Base-by-base conservation (phyloP, 2,113 vertebrate species). In the Nerophis ophidion region DNA sequence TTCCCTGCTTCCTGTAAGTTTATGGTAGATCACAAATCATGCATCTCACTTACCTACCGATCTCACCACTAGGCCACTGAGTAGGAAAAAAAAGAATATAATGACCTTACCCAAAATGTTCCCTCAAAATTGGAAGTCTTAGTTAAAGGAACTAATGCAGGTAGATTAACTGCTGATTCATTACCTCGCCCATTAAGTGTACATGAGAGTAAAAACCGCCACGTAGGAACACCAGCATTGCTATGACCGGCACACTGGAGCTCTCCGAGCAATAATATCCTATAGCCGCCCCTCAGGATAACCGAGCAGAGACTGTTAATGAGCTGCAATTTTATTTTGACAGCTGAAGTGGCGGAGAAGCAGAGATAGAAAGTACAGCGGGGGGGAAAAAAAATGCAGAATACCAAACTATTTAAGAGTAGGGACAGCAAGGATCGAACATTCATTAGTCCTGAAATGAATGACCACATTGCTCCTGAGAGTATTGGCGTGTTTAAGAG, bases 331-430 rank as follows among this genome's bases (percentile, higher is more conserved):
- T 69, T 75, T 44, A 72, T 65, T 61, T 63, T 65, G 74, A 68
- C 75, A 75, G 76, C 48, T 63, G 60, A 65, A 62, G 72, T 56
- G 50, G 52, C 62, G 66, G 65, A 13, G 1, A 57, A 74, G 76
- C 81, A 85, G 58, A 79, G 79, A 83, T 71, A 77, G 64, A 81
- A 77, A 67, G 74, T 53, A 74, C 60, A 70, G 67, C 61, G 69
- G 50, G 69, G 75, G 79, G 64, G 62, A 58, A 73, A 66, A 77
- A 61, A 70, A 56, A 50, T 40, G 56, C 38, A 14, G 40, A 40
- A 14, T 36, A 53, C 52, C 33, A 59, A 58, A 42, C 35, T 17
- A 5, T 40, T n/a, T 56, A 49, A 58, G 60, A 52, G 50, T 71
- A 42, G 40, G 40, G 12, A 34, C 57, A 19, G 45, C 13, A 33